phyloP scores from a whole-genome alignment of 2,888 invertebrate species.

The Drosophila pegasa region DNA sequence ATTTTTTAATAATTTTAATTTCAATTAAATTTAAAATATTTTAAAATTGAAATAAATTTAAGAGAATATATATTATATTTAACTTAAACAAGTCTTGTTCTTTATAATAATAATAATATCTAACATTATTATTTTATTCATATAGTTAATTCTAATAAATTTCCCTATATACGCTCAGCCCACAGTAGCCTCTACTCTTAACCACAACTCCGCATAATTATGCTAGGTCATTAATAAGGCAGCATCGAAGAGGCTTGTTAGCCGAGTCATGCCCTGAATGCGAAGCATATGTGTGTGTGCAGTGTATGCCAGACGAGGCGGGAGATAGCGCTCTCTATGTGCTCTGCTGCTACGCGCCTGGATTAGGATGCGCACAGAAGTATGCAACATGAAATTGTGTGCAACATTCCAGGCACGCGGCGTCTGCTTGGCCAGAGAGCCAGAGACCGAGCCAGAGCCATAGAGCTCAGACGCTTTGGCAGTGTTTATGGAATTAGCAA shows the following conservation, averaged over 20 bases:
- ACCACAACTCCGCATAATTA: slow-evolving; percentile 52
- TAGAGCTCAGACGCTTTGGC: slow-evolving; percentile 69
- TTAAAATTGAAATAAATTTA: too few species aligned
- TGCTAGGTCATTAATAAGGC: slow-evolving; percentile 67
- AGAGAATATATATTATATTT: too few species aligned
- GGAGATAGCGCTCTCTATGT: not conserved
- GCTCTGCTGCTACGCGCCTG: slow-evolving; percentile 7
- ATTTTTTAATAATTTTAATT: too few species aligned
- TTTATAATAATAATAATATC: too few species aligned
- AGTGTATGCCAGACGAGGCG: not conserved
- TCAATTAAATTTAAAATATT: too few species aligned
- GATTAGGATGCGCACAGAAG: slow-evolving; percentile 48
- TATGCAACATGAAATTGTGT: slow-evolving; percentile 55
- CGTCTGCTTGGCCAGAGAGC: slow-evolving; percentile 26
- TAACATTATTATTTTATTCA: too few species aligned
- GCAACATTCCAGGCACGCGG: slow-evolving; percentile 43
- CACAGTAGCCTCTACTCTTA: slow-evolving; percentile 28
- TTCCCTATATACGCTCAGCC: not conserved
- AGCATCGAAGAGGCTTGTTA: slow-evolving; percentile 45
- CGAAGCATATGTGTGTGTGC: slow-evolving; percentile 40
- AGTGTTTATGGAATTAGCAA: slow-evolving; percentile 80
- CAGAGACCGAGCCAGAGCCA: slow-evolving; percentile 28
- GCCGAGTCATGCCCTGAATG: slow-evolving; percentile 39
- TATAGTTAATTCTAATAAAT: too few species aligned
- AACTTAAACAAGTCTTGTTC: too few species aligned